Evolutionary conservation across 2,888 invertebrate species (phyloP), one percentile per base, ranked within the genome.

Genomic region (Philonicus albiceps): DNA sequence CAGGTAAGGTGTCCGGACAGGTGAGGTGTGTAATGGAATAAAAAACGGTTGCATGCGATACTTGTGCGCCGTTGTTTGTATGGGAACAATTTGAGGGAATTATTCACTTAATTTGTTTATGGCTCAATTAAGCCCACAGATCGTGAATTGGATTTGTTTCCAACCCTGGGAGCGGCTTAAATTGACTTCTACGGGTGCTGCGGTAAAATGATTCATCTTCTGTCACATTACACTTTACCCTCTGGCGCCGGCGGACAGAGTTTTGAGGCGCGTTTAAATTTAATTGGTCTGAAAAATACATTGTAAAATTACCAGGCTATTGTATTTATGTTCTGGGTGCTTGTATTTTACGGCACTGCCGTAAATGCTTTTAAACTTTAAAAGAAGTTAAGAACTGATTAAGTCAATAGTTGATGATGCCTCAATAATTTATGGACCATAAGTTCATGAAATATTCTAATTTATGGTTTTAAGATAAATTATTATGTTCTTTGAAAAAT

Each of bases 71-170:
- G 49, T 49, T 30, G 2, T 43, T 49, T 30, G 2, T 43, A n/a
- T 34, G 40, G 13, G 49, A 78, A 53, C 78, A 22, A 78, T 40
- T 76, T 40, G 3, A 76, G 53, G 2, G 49, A 78, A 78, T 78
- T 78, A 78, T 78, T 78, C 78, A 53, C 40, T 78, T 49, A 78
- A 78, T 78, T 78, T 78, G 78, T 53, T 78, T 78, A 78, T 43
- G 13, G n/a, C 78, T 78, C 49, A 78, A 78, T 78, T 78, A 78
- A 78, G 30, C 43, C 53, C 43, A n/a, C n/a, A 31, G 43, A 43
- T 27, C 78, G n/a, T 22, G 74, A 43, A 49, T 49, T 31, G 30
- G 43, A 30, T 16, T 78, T 19, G 27, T 27, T 64, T 22, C 27
- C 27, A 64, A 13, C 7, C 19, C 6, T 64, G 64, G 64, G 64